Conservation (phyloP, 2,797 vertebrate genomes). For the Enteromius argenteus region DNA sequence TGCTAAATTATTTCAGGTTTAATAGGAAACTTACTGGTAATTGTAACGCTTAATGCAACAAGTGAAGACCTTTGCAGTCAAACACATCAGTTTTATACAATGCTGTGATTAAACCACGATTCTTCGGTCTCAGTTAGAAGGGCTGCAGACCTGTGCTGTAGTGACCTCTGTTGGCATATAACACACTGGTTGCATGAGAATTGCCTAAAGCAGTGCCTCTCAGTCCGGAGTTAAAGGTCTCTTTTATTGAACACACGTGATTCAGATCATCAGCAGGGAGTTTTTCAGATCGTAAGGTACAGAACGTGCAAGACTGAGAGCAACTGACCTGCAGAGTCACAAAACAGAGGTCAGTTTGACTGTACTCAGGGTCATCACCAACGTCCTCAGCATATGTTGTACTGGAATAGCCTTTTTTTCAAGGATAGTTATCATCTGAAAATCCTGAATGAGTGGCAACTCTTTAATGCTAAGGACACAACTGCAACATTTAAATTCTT, state of each 20-base stretch:
- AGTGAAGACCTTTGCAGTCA: background rate
- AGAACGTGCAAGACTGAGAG: background rate
- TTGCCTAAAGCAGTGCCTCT: background rate
- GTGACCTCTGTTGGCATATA: constrained; percentile 59
- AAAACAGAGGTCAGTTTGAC: background rate
- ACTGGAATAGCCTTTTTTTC: background rate
- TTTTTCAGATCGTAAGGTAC: background rate
- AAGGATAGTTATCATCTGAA: background rate
- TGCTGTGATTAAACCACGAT: background rate
- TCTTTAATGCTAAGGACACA: background rate
- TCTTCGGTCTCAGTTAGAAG: constrained; percentile 1
- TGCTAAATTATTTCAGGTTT: background rate
- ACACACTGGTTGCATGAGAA: constrained; percentile 1
- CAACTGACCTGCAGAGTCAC: background rate
- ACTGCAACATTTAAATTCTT: background rate
- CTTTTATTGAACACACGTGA: background rate
- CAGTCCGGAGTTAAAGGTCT: background rate
- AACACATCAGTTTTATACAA: background rate
- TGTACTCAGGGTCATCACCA: background rate
- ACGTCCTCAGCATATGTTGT: no score
- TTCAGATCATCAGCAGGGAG: background rate
- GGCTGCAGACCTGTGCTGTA: constrained; percentile 37
- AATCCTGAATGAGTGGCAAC: background rate
- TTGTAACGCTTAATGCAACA: background rate
- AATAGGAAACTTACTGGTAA: background rate